Evolutionary conservation across 2,888 invertebrate species (phyloP), one percentile per base, ranked within the genome.

Genomic region (Plagiodera versicolora): DNA sequence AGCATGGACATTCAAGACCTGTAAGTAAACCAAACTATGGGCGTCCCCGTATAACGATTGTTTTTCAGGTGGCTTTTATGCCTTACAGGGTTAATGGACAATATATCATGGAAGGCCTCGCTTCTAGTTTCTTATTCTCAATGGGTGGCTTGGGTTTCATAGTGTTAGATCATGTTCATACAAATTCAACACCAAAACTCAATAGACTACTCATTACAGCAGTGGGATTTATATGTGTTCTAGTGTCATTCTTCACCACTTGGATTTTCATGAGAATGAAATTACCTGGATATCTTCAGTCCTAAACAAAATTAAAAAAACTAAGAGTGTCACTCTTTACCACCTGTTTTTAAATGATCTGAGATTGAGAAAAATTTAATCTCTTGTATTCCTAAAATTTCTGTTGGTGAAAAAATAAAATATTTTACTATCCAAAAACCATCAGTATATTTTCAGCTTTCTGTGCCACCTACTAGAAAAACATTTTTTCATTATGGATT

Each of bases 261-360:
- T 94, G 96, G 90, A 89, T 98, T 64, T 98, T 99, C 79, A 98
- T 98, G 97, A 87, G 94, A 72, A 98, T 99, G 94, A 98, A 98
- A 82, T 80, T 99, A 69, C 98, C 98, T 76, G 90, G 90, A 47
- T 90, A 90, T 77, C 80, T 90, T 69, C 89, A 89, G 70, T 85
- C 85, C 69, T 87, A 82, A 81, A 14, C 11, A 11, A 39, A 6
- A 2, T 9, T 39, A 4, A 6, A 11, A 3, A 39, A 39, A 1
- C n/a, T 24, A 24, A n/a, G n/a, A n/a, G n/a, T n/a, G n/a, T n/a
- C n/a, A n/a, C n/a, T n/a, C n/a, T n/a, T n/a, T n/a, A n/a, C n/a
- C n/a, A n/a, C n/a, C n/a, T n/a, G n/a, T n/a, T n/a, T n/a, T n/a
- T n/a, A n/a, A n/a, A n/a, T n/a, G n/a, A n/a, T n/a, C n/a, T n/a